Evolutionary conservation across 2,113 vertebrate species (phyloP), one percentile per base, ranked within the genome.

Genomic region (Acanthochromis polyacanthus): DNA sequence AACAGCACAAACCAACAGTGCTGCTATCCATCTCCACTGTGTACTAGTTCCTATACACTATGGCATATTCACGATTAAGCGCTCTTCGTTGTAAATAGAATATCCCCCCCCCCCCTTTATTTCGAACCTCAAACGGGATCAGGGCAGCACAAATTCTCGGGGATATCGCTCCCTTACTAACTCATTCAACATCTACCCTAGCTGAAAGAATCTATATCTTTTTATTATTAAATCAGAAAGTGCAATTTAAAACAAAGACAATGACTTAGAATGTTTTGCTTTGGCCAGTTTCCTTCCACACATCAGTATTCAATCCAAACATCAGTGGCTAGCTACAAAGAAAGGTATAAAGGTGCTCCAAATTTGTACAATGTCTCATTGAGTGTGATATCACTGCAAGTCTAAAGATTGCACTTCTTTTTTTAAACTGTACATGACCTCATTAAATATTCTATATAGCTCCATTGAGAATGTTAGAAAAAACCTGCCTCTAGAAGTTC

Each of bases 191-290:
- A 50, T 65, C 69, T 84, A 78, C 80, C 72, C 68, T 77, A 84
- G 82, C 75, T 75, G 50, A 87, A 78, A 84, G 36, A 88, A 82
- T 82, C 83, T 77, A 57, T 81, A 73, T 40, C 61, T 69, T 71
- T 58, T 75, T 52, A 87, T 75, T 78, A 84, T 53, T 73, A 87
- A 88, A 89, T 93, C 80, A 84, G 92, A 95, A 95, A 95, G 95
- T 95, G 94, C 94, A 95, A 93, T 94, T 95, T 48, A 92, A 92
- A 93, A 94, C 78, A 91, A 93, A 92, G 79, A 91, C 88, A 91
- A 85, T 87, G 85, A 92, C 82, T 92, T 67, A 83, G 74, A 88
- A 93, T 87, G 89, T 89, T 93, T 93, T 86, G 87, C 95, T 95
- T 95, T 95, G 94, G 94, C 93, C 94, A 92, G 92, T 95, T 95